Base-by-base conservation (phyloP, 2,797 vertebrate genomes). In the Denticeps clupeoides region DNA sequence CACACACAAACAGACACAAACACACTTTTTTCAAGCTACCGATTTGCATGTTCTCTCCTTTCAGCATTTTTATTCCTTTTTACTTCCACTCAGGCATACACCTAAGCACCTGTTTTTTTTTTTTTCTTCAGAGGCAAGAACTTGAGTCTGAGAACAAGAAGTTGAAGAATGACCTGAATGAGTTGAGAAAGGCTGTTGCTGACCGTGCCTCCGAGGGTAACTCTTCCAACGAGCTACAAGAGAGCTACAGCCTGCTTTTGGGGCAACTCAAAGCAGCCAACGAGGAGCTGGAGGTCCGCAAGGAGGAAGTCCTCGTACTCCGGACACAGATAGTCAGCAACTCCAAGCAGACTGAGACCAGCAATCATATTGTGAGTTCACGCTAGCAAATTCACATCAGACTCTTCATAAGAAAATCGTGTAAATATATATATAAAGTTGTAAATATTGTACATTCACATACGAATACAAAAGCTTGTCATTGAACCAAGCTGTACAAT, bases 141-240 rank as follows among this genome's bases (percentile, higher is more conserved):
- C 79, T 98, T 32, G 93, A 98, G 51, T 84, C 85, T 0, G 94
- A 97, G 71, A 98, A 97, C 77, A 93, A 91, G 78, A 91, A 91
- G 45, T 81, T 98, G 55, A 97, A 97, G 75, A 91, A 91, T 0
- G 90, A 98, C 33, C 77, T 98, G 31, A 93, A 94, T 0, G 88
- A 91, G 51, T 75, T 97, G 68, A 79, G 88, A 70, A 91, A 84
- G 62, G 59, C 78, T 0, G 26, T 97, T 0, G 78, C 71, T 0
- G 81, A 85, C 3, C 72, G 55, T 0, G 89, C 84, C 2, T 62
- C 65, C 0, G 67, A 82, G 27, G 74, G 70, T 66, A 61, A 68
- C 44, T 68, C 85, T 0, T 73, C 82, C 46, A 74, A 55, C 0
- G 74, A 88, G 7, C 48, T 69, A 18, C 78, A 82, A 26, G 87